phyloP scores from a whole-genome alignment of 1,140 invertebrate genomes.

The Ridgeia piscesae region DNA sequence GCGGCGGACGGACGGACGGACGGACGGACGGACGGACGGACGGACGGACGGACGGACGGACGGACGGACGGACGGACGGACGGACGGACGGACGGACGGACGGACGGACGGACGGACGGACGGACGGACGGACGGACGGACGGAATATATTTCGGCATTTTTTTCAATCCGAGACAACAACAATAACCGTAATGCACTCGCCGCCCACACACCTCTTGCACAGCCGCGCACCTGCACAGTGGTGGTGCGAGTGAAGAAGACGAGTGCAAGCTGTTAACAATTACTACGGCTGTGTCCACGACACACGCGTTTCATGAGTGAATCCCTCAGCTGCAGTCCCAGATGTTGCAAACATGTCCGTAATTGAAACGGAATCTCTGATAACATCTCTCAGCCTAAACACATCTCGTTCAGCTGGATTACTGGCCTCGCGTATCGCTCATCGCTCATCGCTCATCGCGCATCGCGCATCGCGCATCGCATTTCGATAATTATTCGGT shows the following conservation, averaged over 20 bases:
- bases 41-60: no score
- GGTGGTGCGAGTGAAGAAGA: not conserved
- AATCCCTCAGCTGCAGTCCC: not conserved
- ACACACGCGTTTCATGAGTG: not conserved
- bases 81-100: not conserved
- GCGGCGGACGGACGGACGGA: no score
- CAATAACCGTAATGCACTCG: no score
- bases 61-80: not conserved
- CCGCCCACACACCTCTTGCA: not conserved
- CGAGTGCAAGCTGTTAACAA: not conserved
- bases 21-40: no score
- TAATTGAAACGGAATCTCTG: not conserved
- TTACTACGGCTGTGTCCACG: not conserved
- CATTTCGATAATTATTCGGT: not conserved
- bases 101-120: not conserved
- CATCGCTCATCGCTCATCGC: no score
- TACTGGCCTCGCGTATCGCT: no score
- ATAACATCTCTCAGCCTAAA: not conserved
- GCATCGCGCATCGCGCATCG: no score
- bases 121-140: not conserved
- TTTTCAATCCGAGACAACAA: no score
- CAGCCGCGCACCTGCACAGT: not conserved
- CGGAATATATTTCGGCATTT: no score
- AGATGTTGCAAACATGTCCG: not conserved
- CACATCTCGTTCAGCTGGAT: not conserved